Evolutionary conservation across 2,888 invertebrate genomes (phyloP), one percentile per base, ranked within the genome.

Genomic region (Drosophila affinis): DNA sequence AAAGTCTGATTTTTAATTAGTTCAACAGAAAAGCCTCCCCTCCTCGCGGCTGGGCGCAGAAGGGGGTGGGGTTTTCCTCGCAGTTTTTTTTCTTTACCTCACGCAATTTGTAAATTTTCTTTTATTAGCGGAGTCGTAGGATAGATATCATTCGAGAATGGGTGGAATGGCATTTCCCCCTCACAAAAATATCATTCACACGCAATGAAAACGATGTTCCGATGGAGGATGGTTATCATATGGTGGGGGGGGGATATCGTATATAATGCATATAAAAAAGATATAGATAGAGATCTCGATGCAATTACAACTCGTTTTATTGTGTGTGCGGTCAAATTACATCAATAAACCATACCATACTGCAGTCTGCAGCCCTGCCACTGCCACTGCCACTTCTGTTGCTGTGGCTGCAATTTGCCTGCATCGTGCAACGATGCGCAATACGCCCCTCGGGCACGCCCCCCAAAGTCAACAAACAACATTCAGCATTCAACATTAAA

Each of bases 51-150:
- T 7, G 29, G 29, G 29, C 45, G 55, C 24, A 17, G 21, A 29
- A 9, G 47, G 32, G 45, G 29, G 39, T 45, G 32, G 54, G 45
- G 29, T 39, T 45, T 52, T 44, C 44, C 56, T 55, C 18, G 48
- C 24, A 45, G 53, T 58, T 47, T 51, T 62, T 39, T 55, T 62
- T 62, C 49, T 48, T 46, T 58, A 34, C 52, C 77, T 62, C 83
- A 84, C 84, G 84, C 84, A 84, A 84, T 87, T 87, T 84, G 86
- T 84, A 70, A 70, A 83, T 87, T 73, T 77, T 65, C 62, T 67
- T 61, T 77, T 80, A 84, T 81, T 86, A 78, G 75, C 61, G 45
- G 58, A 57, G 57, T 74, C 47, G 49, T 17, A 34, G 63, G 72
- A 68, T 53, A 58, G 81, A 65, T 64, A 72, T 73, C 64, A 72